Conservation (phyloP, 2,888 invertebrate species). For the Dione vanillae region DNA sequence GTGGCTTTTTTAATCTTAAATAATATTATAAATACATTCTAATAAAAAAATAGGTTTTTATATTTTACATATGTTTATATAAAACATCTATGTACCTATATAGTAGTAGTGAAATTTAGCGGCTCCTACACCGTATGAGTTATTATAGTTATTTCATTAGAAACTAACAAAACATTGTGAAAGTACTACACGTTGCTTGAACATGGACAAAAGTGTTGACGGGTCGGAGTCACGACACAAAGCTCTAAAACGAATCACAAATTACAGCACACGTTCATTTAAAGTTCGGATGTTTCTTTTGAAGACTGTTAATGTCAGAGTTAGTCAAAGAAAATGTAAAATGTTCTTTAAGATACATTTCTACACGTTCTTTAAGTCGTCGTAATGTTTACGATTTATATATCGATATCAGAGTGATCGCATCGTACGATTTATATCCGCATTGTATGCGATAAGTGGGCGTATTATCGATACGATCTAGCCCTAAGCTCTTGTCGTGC, state of each 20-base stretch:
- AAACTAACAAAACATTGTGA: constrained; percentile 28
- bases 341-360: constrained; percentile 21
- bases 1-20: not conserved
- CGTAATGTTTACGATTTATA: constrained; percentile 38
- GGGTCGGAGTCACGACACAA: constrained; percentile 35
- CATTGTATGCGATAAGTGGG: constrained; percentile 59
- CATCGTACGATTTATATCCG: constrained; percentile 69
- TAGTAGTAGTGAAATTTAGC: too few relatives aligned
- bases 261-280: constrained; percentile 31
- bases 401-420: constrained; percentile 49
- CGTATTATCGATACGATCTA: constrained; percentile 62
- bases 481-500: constrained; percentile 55
- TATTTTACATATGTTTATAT: too few relatives aligned
- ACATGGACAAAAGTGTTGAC: constrained; percentile 32
- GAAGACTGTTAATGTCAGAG: constrained; percentile 25
- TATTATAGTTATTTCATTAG: not conserved
- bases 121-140: not conserved
- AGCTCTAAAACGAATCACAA: constrained; percentile 39
- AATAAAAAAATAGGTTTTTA: too few relatives aligned
- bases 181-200: constrained; percentile 21
- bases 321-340: constrained; percentile 15
- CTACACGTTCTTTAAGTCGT: constrained; percentile 28
- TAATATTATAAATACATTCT: too few relatives aligned
- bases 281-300: constrained; percentile 34
- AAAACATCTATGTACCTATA: too few relatives aligned